Evolutionary conservation across 2,113 vertebrate genomes (phyloP), one percentile per base, ranked within the genome.

Genomic region (Galbula dea): DNA sequence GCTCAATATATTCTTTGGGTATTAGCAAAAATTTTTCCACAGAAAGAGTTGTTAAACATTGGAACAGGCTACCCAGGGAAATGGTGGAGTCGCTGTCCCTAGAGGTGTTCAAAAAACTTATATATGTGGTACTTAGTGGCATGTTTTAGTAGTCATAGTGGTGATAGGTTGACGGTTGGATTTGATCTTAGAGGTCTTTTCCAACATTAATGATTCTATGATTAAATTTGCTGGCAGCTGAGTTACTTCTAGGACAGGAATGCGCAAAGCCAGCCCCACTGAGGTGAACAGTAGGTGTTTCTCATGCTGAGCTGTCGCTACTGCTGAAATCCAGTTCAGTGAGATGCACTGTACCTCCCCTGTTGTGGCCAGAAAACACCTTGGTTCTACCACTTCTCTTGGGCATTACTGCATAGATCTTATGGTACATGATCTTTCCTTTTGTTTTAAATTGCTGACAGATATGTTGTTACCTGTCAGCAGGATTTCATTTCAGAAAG

Each of bases 231-330:
- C 18, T 2, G 0, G 10, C 21, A 46, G 43, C 9, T 48, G 71
- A 78, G 23, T 6, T 66, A n/a, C 27, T 62, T 14, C 15, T 66
- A 61, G 26, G 2, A 2, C 51, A 75, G 29, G 29, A 34, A 1
- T 48, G 34, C 3, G 0, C 21, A 69, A 58, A 78, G 36, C 10
- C 57, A 81, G 32, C 39, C 30, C 34, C 1, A 2, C 21, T 14
- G 30, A 59, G 6, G 8, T 1, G 9, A 34, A 41, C 58, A 67
- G 19, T 0, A 0, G n/a, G 11, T n/a, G 13, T 46, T 61, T 49
- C 34, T 59, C 9, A 2, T 0, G 1, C 58, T 51, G 32, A 86
- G 49, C 34, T 46, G 19, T 3, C 5, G 15, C 17, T 32, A 29
- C 27, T 37, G 52, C 27, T 52, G 61, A 58, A 78, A 32, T 21